Evolutionary conservation across 2,797 vertebrate species (phyloP).

Genomic region (Sparus aurata): DNA sequence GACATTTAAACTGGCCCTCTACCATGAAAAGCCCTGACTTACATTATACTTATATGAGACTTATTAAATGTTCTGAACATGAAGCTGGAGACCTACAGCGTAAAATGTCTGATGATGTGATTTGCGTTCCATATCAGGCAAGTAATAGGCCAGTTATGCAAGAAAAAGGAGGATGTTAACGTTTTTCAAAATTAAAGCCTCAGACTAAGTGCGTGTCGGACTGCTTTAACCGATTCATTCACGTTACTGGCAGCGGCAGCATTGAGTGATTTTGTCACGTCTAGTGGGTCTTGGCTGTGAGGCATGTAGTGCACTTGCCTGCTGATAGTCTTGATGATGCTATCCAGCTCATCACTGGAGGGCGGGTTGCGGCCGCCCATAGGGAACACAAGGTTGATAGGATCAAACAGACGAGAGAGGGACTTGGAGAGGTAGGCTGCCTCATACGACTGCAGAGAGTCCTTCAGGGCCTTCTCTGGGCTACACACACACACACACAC

Average conservation of each 20-base stretch:
- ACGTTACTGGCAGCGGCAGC: neutral
- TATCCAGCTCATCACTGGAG: constrained; percentile 94
- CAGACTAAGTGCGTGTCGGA: neutral
- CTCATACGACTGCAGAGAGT: constrained; percentile 93
- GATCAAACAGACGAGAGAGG: constrained; percentile 96
- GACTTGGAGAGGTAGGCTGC: constrained; percentile 98
- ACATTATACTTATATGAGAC: too few relatives aligned
- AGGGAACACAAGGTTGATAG: constrained; percentile 98
- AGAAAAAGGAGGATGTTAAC: neutral
- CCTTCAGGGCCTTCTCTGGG: constrained; percentile 94
- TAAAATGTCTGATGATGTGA: neutral
- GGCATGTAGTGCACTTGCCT: constrained; percentile 80
- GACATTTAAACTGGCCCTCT: neutral
- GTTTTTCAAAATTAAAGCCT: neutral
- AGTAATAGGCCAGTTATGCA: neutral
- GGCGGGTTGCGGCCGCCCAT: constrained; percentile 94
- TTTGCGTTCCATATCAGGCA: neutral
- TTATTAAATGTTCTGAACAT: neutral
- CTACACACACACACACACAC: constrained; percentile 72
- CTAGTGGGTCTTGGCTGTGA: neutral
- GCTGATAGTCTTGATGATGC: constrained; percentile 96
- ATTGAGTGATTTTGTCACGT: neutral
- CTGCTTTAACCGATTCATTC: too few relatives aligned
- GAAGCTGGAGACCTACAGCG: neutral
- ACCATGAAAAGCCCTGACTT: too few relatives aligned